Evolutionary conservation across 1,140 invertebrate genomes (phyloP), one percentile per base, ranked within the genome.

Genomic region (Cylas formicarius): DNA sequence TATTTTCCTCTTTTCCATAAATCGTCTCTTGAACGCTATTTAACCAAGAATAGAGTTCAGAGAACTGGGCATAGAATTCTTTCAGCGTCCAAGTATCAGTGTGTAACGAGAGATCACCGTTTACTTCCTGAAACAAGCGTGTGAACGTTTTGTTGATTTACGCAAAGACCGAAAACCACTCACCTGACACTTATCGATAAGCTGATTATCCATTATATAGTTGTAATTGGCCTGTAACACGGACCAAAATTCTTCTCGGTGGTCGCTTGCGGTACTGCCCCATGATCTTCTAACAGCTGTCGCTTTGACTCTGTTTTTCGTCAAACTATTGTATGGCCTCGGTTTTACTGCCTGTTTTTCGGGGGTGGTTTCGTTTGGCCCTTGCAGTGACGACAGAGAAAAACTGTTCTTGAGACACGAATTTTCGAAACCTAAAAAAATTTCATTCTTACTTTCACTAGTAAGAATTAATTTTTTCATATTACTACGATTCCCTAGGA

Each of bases 201-300:
- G 80, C 61, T 90, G 84, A 63, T 86, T 90, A 67, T 91, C 87
- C 89, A 94, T 92, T 58, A 94, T 86, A 66, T 88, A 94, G 64
- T 91, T 82, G 68, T 94, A 92, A 67, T 86, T 84, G 17, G 85
- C 80, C 57, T 86, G 82, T 56, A 92, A 78, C 28, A 87, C 80
- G 50, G 84, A 84, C 87, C 89, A 92, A 57, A 92, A 86, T 60
- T 91, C 88, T 69, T 91, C 82, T 67, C 79, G 78, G 48, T 74
- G 61, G 39, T 77, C 76, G 53, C 77, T 77, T 35, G 72, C 67
- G n/a, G 67, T 68, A 16, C 75, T 82, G 44, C 77, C 78, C 80
- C 81, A 85, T 20, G 77, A 80, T 42, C 80, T 73, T 29, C 80
- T 73, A 8, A 56, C 45, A 8, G 48, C 49, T 24, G 48, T 50